These are phyloP conservation scores for Sturmia bella DNA, from an alignment of 2,888 invertebrate species.

Conservation along the genomic window DNA sequence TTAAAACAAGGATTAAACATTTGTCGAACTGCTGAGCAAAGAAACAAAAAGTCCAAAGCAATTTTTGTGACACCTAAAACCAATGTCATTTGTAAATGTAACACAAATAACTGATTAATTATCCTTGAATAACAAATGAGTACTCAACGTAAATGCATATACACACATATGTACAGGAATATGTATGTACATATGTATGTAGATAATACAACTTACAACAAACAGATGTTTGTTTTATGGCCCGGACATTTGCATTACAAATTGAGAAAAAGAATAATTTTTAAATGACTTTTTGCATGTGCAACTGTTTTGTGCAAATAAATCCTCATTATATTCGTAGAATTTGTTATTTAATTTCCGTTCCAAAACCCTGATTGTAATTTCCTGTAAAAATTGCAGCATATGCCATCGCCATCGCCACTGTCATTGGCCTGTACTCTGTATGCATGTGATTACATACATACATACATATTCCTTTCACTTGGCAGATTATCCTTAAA, in stretches of 20 bases:
- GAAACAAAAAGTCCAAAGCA: background rate
- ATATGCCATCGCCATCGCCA: conserved; percentile 49
- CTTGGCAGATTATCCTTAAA: too few relatives aligned
- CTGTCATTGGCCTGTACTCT: conserved; percentile 21
- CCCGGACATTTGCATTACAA: too few relatives aligned
- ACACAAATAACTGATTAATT: conserved; percentile 13
- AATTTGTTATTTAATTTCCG: conserved; percentile 60
- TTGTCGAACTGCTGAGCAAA: background rate
- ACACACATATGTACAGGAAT: background rate
- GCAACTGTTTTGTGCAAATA: conserved; percentile 59
- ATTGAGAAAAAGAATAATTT: background rate
- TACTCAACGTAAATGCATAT: conserved; percentile 40
- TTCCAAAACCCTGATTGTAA: conserved; percentile 66
- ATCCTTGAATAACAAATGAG: conserved; percentile 50
- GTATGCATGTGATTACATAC: background rate
- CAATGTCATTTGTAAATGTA: background rate
- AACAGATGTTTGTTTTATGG: background rate
- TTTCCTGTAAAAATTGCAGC: conserved; percentile 67
- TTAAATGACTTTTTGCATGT: conserved; percentile 13
- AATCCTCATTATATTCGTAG: conserved; percentile 60
- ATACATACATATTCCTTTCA: background rate
- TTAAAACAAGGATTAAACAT: conserved; percentile 18
- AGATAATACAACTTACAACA: background rate
- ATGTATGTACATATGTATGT: too few relatives aligned
- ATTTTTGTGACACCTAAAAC: background rate